Evolutionary conservation across 2,797 vertebrate genomes (phyloP).

Genomic region (Halcyon chelicuti): DNA sequence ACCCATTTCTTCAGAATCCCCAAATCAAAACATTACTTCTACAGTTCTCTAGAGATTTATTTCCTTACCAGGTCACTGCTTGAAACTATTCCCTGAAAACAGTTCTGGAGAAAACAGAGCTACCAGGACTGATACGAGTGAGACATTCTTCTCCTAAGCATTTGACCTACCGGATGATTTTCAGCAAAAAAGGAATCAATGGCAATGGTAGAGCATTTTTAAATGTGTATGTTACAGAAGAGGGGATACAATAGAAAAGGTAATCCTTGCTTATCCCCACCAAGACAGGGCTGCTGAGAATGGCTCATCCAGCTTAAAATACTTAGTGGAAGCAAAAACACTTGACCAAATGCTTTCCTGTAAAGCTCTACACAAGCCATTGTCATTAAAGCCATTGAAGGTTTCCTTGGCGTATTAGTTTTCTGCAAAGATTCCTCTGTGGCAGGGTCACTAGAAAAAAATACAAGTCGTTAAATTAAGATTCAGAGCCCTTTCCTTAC

Average conservation of each 20-base stretch:
- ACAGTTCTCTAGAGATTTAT: not conserved
- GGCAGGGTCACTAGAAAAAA: not conserved
- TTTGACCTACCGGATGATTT: not conserved
- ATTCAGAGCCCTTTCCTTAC: not conserved
- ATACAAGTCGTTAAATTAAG: not conserved
- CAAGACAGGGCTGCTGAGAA: slow-evolving; percentile 8
- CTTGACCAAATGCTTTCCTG: slow-evolving; percentile 36
- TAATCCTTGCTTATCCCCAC: slow-evolving; percentile 55
- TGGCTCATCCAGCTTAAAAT: slow-evolving; percentile 60
- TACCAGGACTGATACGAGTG: not conserved
- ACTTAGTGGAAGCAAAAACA: slow-evolving; percentile 22
- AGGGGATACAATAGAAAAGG: not conserved
- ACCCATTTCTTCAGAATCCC: not conserved
- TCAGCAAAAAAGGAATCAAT: not conserved
- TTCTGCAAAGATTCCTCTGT: not conserved
- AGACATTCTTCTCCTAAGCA: not conserved
- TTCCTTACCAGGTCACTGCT: not conserved
- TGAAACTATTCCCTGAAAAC: not conserved
- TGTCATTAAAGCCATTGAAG: not conserved
- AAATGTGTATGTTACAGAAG: not conserved
- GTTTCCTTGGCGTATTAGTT: not conserved
- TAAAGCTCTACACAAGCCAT: not conserved
- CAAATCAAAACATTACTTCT: not conserved
- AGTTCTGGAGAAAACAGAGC: not conserved
- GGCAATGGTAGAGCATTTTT: not conserved